These are phyloP conservation scores for Amniataba percoides DNA, from an alignment of 2,797 vertebrate genomes.

Conservation along the genomic window DNA sequence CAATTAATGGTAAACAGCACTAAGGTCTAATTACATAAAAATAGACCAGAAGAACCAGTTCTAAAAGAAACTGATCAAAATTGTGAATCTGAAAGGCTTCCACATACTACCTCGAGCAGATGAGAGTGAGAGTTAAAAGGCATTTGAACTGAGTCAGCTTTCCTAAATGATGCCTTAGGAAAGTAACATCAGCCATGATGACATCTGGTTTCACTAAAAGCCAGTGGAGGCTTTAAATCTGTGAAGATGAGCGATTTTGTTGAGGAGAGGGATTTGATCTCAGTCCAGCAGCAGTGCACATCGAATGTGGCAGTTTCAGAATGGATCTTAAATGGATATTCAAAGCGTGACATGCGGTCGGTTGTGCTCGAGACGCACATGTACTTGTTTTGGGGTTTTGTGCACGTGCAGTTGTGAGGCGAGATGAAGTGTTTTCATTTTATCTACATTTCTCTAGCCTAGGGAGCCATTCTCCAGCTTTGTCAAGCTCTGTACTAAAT, in stretches of 20 bases:
- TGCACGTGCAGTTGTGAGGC: neutral
- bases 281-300: neutral
- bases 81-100: neutral
- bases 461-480: slow-evolving; percentile 16
- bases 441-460: slow-evolving; percentile 16
- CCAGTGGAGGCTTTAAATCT: neutral
- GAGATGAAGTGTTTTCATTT: slow-evolving; percentile 28
- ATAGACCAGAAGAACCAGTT: neutral
- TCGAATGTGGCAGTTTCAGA: neutral
- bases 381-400: neutral
- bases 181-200: neutral
- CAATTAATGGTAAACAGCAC: neutral
- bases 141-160: neutral
- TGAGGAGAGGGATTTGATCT: neutral
- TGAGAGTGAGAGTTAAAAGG: neutral
- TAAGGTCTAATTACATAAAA: neutral
- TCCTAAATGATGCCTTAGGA: neutral
- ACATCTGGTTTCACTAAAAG: neutral
- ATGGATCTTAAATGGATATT: neutral
- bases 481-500: slow-evolving; percentile 16
- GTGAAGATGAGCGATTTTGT: neutral
- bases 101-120: neutral
- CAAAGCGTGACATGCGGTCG: neutral
- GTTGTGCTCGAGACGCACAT: neutral
- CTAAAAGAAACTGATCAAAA: neutral